A percentile compares a stretch with the other conserved stretches of the same genome.
phyloP scores from a whole-genome alignment of 2,797 vertebrate genomes.

The Mastacembelus armatus region DNA sequence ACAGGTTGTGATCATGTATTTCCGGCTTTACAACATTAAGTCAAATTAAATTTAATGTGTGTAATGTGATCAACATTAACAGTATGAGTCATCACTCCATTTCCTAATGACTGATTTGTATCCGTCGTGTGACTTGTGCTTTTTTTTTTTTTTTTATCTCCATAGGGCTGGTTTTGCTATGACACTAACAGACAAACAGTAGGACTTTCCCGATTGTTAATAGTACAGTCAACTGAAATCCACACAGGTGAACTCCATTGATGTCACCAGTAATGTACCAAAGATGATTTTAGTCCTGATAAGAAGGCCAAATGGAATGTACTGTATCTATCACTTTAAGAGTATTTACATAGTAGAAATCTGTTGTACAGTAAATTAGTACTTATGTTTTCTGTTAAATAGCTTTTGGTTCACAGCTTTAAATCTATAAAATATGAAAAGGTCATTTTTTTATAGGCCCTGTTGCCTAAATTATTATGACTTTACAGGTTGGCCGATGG shows the following conservation, averaged over 20 bases:
- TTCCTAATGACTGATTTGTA: not conserved
- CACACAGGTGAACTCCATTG: no score
- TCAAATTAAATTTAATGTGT: not conserved
- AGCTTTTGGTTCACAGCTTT: no score
- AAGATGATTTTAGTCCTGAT: no score
- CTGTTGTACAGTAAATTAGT: no score
- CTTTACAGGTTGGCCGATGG: not conserved
- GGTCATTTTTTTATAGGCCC: not conserved
- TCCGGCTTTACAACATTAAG: not conserved
- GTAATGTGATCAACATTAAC: not conserved
- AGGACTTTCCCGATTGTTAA: not conserved
- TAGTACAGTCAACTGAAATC: not conserved
- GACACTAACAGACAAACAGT: not conserved
- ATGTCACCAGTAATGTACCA: no score
- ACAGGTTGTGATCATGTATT: not conserved
- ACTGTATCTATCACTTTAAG: no score
- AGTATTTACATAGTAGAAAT: no score
- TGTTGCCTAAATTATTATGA: conserved; percentile 1
- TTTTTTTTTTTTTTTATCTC: conserved; percentile 9
- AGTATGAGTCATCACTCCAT: not conserved
- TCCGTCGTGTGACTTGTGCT: not conserved
- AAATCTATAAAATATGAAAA: not conserved
- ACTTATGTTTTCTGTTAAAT: no score
- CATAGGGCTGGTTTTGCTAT: not conserved
- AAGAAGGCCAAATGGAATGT: no score